These are phyloP conservation scores for Jordanella pulchra DNA, from an alignment of 2,797 vertebrate species.

Conservation along the genomic window DNA sequence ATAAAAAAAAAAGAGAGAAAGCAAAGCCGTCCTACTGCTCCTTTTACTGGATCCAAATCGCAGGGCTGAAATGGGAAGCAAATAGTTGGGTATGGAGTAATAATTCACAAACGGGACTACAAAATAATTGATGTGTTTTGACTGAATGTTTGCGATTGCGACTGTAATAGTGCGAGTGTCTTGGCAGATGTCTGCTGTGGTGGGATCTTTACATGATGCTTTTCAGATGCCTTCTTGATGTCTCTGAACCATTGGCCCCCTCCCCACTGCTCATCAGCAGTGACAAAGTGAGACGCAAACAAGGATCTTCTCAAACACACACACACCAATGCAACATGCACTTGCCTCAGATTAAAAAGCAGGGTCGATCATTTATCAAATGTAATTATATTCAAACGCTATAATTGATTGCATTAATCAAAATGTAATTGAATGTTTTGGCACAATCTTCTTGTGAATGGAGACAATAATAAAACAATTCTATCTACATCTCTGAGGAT, in stretches of 20 bases:
- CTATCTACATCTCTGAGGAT: neutral
- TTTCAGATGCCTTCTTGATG: slow-evolving; percentile 66
- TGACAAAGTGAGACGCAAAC: slow-evolving; percentile 70
- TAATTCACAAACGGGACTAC: slow-evolving; percentile 65
- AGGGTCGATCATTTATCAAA: slow-evolving; percentile 49
- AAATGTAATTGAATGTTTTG: slow-evolving; percentile 21
- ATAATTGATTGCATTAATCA: slow-evolving; percentile 30
- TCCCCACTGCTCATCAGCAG: slow-evolving; percentile 57
- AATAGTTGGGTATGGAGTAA: slow-evolving; percentile 67
- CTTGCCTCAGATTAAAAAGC: slow-evolving; percentile 44
- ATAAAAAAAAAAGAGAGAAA: slow-evolving; percentile 17
- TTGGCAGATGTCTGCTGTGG: slow-evolving; percentile 56
- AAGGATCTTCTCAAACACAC: slow-evolving; percentile 29
- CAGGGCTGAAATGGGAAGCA: slow-evolving; percentile 58
- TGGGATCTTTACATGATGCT: slow-evolving; percentile 57
- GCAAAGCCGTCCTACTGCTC: slow-evolving; percentile 48
- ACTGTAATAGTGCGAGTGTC: slow-evolving; percentile 53
- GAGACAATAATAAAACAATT: neutral
- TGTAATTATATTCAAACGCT: slow-evolving; percentile 41
- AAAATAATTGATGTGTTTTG: slow-evolving; percentile 75
- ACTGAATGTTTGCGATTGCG: slow-evolving; percentile 70
- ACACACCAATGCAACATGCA: slow-evolving; percentile 28
- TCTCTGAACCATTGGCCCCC: slow-evolving; percentile 63
- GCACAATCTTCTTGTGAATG: neutral
- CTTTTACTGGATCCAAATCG: slow-evolving; percentile 54